phyloP scores from a whole-genome alignment of 2,797 vertebrate species.

The Melanotaenia boesemani region DNA sequence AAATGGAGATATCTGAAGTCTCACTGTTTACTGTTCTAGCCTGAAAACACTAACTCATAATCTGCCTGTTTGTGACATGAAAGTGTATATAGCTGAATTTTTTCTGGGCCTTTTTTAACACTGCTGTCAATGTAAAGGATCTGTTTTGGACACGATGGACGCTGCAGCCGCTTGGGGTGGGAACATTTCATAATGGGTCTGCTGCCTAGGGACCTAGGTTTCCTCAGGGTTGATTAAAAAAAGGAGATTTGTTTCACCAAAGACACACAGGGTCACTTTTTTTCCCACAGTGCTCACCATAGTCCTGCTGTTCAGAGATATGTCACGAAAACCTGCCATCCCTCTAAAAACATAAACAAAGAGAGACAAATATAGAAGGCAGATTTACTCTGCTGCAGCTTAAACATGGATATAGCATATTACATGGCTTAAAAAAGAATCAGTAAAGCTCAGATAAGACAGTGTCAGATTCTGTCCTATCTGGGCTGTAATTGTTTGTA shows the following conservation, averaged over 20 bases:
- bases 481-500: constrained; percentile 38
- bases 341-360: constrained; percentile 50
- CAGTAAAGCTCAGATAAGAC: background rate
- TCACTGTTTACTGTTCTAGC: background rate
- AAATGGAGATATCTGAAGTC: background rate
- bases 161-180: constrained; percentile 17
- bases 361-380: constrained; percentile 14
- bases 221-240: constrained; percentile 61
- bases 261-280: constrained; percentile 69
- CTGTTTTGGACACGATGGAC: constrained; percentile 34
- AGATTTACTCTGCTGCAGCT: constrained; percentile 8
- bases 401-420: constrained; percentile 8
- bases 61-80: constrained; percentile 31
- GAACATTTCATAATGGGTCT: constrained; percentile 42
- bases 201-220: constrained; percentile 70
- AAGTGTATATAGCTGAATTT: constrained; percentile 1
- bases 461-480: constrained; percentile 9
- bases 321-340: constrained; percentile 40
- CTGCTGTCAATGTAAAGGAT: constrained; percentile 10
- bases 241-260: constrained; percentile 81
- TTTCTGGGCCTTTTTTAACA: constrained; percentile 26
- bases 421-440: constrained; percentile 19
- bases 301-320: constrained; percentile 43
- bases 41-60: constrained; percentile 20
- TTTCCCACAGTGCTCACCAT: constrained; percentile 82